A percentile compares a stretch with the other conserved stretches of the same genome.
Conservation (phyloP, 2,113 vertebrate genomes). For the Mobula birostris region DNA sequence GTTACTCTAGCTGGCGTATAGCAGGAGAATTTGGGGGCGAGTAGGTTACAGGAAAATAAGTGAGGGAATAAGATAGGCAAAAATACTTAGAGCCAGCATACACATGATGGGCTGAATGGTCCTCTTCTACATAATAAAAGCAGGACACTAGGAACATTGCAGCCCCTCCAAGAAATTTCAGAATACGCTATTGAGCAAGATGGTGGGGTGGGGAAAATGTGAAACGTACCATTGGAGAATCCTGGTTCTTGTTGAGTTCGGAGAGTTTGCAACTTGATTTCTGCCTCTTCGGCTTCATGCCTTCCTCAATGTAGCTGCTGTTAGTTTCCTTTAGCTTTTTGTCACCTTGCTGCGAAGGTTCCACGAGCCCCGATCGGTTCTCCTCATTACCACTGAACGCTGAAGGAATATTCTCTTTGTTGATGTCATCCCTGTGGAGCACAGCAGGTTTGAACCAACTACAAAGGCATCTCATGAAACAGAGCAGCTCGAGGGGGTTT, state of each 20-base stretch:
- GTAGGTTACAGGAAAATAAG: too few species aligned
- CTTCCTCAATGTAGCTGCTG: slow-evolving; percentile 53
- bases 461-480: too few species aligned
- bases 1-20: too few species aligned
- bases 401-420: slow-evolving; percentile 87
- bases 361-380: slow-evolving; percentile 46
- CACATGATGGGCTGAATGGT: too few species aligned
- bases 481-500: neutral
- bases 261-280: slow-evolving; percentile 67
- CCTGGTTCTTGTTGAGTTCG: slow-evolving; percentile 66
- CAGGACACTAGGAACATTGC: too few species aligned
- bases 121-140: too few species aligned
- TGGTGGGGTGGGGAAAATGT: neutral
- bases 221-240: slow-evolving; percentile 66
- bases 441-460: slow-evolving; percentile 19
- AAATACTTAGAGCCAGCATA: too few species aligned
- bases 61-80: too few species aligned
- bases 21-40: too few species aligned
- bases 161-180: neutral
- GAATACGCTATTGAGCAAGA: neutral
- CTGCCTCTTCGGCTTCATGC: slow-evolving; percentile 65
- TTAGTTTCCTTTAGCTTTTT: slow-evolving; percentile 52
- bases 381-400: slow-evolving; percentile 53
- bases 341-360: slow-evolving; percentile 53
- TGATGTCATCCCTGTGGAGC: slow-evolving; percentile 57